These are phyloP conservation scores for Hiodon tergisus DNA, from an alignment of 2,113 vertebrate species.

Conservation along the genomic window DNA sequence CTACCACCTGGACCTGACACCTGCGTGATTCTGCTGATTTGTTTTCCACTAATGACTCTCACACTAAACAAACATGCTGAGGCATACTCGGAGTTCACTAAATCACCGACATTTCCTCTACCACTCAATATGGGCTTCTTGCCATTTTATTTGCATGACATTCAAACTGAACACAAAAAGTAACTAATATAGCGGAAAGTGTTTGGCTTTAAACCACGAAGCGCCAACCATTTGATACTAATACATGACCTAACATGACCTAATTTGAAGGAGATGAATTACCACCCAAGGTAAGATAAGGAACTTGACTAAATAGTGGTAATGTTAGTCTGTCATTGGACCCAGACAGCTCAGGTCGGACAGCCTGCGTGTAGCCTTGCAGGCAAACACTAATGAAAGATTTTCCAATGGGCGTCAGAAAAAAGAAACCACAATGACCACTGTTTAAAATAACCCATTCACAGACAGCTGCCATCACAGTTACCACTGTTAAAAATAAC, in stretches of 20 bases:
- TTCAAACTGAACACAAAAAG: too few relatives aligned
- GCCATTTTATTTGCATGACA: too few relatives aligned
- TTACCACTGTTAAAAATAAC: background rate
- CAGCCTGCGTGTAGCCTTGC: background rate
- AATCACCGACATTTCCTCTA: too few relatives aligned
- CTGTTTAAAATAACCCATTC: background rate
- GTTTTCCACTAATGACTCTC: slow-evolving; percentile 4
- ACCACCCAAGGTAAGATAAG: background rate
- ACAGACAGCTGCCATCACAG: background rate
- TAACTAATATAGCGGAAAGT: too few relatives aligned
- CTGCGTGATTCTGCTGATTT: slow-evolving; percentile 5
- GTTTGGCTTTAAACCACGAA: too few relatives aligned
- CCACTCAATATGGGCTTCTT: too few relatives aligned
- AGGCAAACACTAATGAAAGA: slow-evolving; percentile 4
- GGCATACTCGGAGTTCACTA: too few relatives aligned
- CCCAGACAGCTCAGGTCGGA: background rate
- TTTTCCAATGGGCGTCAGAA: background rate
- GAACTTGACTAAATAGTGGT: background rate
- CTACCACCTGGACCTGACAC: slow-evolving; percentile 10
- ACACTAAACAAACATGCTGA: background rate
- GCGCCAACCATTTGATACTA: too few relatives aligned
- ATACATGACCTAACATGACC: too few relatives aligned
- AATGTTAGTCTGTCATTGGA: background rate
- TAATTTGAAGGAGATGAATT: too few relatives aligned
- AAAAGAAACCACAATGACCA: background rate